Conservation (phyloP, 2,888 invertebrate genomes). For the Eudemis profundana region DNA sequence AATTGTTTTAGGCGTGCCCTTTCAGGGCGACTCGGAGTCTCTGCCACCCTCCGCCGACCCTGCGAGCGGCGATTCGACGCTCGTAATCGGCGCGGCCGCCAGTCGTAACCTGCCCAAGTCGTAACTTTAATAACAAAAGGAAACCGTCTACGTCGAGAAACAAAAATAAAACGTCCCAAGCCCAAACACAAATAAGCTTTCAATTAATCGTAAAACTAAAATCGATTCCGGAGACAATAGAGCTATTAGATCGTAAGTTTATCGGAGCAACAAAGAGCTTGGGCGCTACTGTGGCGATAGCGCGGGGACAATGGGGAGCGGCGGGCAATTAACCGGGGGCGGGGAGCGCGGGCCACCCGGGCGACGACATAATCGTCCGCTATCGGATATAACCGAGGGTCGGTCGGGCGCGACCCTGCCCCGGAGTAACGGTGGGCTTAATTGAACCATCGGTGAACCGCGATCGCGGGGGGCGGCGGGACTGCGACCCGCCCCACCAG, state of each 20-base stretch:
- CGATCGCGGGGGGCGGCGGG: neutral
- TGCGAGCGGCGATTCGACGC: neutral
- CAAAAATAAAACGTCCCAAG: slow-evolving; percentile 37
- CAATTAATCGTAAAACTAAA: slow-evolving; percentile 38
- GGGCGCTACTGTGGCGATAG: slow-evolving; percentile 36
- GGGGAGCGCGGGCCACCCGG: slow-evolving; percentile 32
- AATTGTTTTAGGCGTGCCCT: slow-evolving; percentile 32
- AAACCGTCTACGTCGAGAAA: slow-evolving; percentile 32
- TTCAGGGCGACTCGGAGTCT: slow-evolving; percentile 12
- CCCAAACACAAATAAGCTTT: slow-evolving; percentile 17
- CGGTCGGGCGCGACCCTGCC: slow-evolving; percentile 14
- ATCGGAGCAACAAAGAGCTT: slow-evolving; percentile 37
- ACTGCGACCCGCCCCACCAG: too few relatives aligned
- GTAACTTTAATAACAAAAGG: slow-evolving; percentile 3
- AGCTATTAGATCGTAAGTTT: slow-evolving; percentile 40
- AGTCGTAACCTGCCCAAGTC: slow-evolving; percentile 11
- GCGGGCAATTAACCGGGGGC: slow-evolving; percentile 30
- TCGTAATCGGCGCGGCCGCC: slow-evolving; percentile 21
- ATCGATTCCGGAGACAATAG: slow-evolving; percentile 39
- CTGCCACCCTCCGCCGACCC: slow-evolving; percentile 33
- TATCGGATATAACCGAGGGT: slow-evolving; percentile 20
- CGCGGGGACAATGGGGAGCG: slow-evolving; percentile 37
- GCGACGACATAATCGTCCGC: slow-evolving; percentile 38
- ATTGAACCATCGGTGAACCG: slow-evolving; percentile 20
- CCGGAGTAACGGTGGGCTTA: slow-evolving; percentile 17